Evolutionary conservation across 2,113 vertebrate species (phyloP), one percentile per base, ranked within the genome.

Genomic region (Hyperopisus bebe): DNA sequence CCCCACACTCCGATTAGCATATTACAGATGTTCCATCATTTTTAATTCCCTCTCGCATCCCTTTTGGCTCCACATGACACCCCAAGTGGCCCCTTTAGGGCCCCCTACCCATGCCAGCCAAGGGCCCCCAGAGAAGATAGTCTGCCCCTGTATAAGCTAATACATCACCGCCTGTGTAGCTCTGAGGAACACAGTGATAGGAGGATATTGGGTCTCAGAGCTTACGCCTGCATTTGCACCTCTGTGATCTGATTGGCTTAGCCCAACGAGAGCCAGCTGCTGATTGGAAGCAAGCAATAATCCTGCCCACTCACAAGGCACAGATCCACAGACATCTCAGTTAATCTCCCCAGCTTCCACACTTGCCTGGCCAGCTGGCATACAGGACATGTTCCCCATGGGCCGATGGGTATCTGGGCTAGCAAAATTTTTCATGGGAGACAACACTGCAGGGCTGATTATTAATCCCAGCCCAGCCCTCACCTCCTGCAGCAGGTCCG

Each of bases 401-500:
- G n/a, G 62, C n/a, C 27, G 10, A 13, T 70, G 62, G 27, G 62
- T 27, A 66, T 27, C 8, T 27, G 24, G 24, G n/a, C 24, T 27
- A n/a, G 58, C n/a, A 11, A 66, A 66, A 66, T 66, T 1, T 27
- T 0, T 31, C 62, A 31, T 70, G 62, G 62, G 27, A 70, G n/a
- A 66, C 62, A n/a, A n/a, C 27, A 27, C 9, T 70, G n/a, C 10
- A 66, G n/a, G 58, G 9, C n/a, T 66, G 58, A 27, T 11, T 10
- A 10, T 27, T 11, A 66, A 27, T 66, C n/a, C n/a, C 24, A 70
- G 27, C 10, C 10, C 9, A 31, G 27, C 21, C n/a, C 94, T 94
- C 91, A 99, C 98, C 98, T 99, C 98, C 90, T 99, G 98, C 87
- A 98, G 94, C 90, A 96, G 96, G 93, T 98, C 97, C 0, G 96